phyloP scores from a whole-genome alignment of 2,113 vertebrate genomes.

The Chelonoidis abingdonii region DNA sequence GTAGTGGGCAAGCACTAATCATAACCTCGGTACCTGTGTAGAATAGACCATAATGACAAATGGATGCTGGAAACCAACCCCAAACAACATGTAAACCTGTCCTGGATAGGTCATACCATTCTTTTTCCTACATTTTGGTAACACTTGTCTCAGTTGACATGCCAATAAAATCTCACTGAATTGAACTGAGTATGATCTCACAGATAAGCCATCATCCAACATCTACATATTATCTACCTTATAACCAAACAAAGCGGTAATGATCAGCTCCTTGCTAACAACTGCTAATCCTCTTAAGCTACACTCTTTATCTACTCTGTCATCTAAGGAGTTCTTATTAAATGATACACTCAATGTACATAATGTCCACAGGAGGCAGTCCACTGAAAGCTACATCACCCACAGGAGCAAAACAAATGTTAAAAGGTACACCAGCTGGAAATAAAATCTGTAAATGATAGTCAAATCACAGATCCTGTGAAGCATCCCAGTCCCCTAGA shows the following conservation, averaged over 20 bases:
- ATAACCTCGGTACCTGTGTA: neutral
- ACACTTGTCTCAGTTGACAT: neutral
- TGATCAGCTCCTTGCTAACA: neutral
- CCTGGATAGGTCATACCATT: neutral
- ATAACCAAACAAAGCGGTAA: neutral
- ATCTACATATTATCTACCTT: conserved; percentile 13
- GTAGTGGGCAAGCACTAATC: neutral
- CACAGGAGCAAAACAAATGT: neutral
- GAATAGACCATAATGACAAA: neutral
- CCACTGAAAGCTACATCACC: neutral
- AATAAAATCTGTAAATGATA: neutral
- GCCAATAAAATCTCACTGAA: neutral
- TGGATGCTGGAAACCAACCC: neutral
- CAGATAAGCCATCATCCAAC: neutral
- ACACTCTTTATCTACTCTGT: neutral
- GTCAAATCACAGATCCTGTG: neutral
- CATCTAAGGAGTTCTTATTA: neutral
- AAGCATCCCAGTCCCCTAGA: neutral
- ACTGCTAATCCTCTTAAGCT: neutral
- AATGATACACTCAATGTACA: neutral
- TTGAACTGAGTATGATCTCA: neutral
- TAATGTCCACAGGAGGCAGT: neutral
- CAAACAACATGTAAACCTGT: neutral
- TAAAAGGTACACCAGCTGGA: neutral
- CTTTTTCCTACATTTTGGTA: neutral